phyloP scores from a whole-genome alignment of 2,113 vertebrate species.

The Trematomus loennbergii region DNA sequence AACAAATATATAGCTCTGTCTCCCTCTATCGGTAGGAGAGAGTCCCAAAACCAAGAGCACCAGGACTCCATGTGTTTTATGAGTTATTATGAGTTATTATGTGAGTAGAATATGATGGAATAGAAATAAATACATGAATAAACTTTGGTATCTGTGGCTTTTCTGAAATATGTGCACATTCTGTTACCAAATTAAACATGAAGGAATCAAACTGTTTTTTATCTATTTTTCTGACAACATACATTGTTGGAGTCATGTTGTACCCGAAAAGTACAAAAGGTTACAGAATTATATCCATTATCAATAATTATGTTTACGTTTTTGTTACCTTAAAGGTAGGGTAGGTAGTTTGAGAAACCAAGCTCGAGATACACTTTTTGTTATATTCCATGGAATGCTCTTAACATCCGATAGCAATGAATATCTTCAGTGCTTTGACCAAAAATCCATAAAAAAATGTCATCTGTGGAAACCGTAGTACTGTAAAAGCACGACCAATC shows the following conservation, averaged over 20 bases:
- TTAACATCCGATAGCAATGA: too few species aligned
- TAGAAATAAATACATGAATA: neutral
- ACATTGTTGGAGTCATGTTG: neutral
- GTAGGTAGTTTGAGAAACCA: too few species aligned
- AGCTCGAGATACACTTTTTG: too few species aligned
- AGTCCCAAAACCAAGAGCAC: neutral
- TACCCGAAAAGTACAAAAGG: neutral
- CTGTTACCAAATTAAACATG: too few species aligned
- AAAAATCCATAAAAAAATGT: too few species aligned
- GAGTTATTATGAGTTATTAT: neutral
- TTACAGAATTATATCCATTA: neutral
- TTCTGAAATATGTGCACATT: neutral
- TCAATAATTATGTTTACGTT: too few species aligned
- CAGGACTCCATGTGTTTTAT: neutral
- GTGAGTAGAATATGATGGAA: neutral
- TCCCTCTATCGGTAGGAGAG: slow-evolving; percentile 46
- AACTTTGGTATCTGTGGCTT: neutral
- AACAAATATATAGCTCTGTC: slow-evolving; percentile 1
- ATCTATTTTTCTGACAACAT: neutral
- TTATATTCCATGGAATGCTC: too few species aligned
- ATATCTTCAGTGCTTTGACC: too few species aligned
- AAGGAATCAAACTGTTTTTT: too few species aligned
- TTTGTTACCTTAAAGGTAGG: too few species aligned
- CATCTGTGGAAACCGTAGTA: too few species aligned
- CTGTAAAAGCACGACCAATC: too few species aligned